Percentiles rank a stretch among this genome's conserved stretches.
phyloP scores from a whole-genome alignment of 2,797 vertebrate genomes.

The Pachyuromys duprasi region DNA sequence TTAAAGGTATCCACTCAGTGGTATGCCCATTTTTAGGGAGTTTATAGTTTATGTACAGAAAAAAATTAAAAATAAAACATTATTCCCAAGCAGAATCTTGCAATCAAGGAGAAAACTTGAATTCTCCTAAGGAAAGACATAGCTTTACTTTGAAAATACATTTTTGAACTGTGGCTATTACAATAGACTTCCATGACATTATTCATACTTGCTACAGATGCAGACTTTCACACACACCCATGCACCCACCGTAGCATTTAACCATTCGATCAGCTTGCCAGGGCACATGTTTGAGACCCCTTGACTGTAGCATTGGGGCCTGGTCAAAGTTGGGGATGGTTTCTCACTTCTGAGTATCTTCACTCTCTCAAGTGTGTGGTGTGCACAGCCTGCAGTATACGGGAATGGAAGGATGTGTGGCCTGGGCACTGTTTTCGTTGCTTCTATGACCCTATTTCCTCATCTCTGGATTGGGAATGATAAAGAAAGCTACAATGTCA shows the following conservation, averaged over 20 bases:
- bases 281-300: neutral
- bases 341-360: neutral
- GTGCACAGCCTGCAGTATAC: neutral
- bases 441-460: neutral
- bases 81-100: neutral
- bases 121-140: neutral
- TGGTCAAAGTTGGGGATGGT: neutral
- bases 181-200: neutral
- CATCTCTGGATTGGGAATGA: neutral
- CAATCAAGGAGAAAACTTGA: neutral
- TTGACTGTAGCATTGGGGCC: neutral
- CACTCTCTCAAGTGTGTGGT: neutral
- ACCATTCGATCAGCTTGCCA: neutral
- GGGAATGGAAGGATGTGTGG: neutral
- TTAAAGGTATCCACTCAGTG: neutral
- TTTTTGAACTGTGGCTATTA: constrained; percentile 1
- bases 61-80: constrained; percentile 3
- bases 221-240: fast-evolving
- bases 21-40: neutral
- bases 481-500: neutral
- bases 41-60: constrained; percentile 16
- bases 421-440: neutral
- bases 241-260: neutral
- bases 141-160: neutral
- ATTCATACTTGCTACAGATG: neutral